Percentiles rank a stretch among this genome's conserved stretches.
Conservation (phyloP, 2,888 invertebrate genomes). For the Lypha dubia region DNA sequence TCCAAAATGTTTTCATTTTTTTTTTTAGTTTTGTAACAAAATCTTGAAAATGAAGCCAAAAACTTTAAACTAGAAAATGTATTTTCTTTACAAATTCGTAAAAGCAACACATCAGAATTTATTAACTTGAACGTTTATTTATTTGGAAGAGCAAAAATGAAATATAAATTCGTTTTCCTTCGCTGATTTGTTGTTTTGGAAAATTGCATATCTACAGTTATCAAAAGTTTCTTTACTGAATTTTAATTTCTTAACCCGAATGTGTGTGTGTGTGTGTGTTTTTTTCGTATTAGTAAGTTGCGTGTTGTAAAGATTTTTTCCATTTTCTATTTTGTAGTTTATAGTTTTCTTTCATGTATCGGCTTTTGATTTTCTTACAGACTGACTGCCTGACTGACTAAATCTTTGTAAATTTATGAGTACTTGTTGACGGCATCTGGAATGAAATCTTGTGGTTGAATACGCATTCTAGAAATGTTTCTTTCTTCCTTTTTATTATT, state of each 20-base stretch:
- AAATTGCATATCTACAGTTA: slow-evolving; percentile 68
- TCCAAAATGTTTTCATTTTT: slow-evolving; percentile 1
- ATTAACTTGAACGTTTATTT: slow-evolving; percentile 64
- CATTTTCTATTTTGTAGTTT: slow-evolving; percentile 7
- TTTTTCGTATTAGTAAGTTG: slow-evolving; percentile 47
- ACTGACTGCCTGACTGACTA: slow-evolving; percentile 20
- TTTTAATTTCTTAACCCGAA: slow-evolving; percentile 16
- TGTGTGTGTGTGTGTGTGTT: slow-evolving; percentile 1
- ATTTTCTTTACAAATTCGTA: slow-evolving; percentile 36
- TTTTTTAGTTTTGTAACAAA: slow-evolving; percentile 35
- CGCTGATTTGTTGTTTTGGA: slow-evolving; percentile 38
- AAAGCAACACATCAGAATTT: slow-evolving; percentile 49
- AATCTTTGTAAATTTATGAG: slow-evolving; percentile 10
- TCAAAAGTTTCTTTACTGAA: slow-evolving; percentile 51
- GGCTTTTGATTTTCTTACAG: slow-evolving; percentile 17
- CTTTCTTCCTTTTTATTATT: not conserved
- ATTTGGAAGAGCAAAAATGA: slow-evolving; percentile 23
- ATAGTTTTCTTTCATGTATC: slow-evolving; percentile 33
- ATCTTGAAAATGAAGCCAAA: slow-evolving; percentile 24
- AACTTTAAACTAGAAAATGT: slow-evolving; percentile 23
- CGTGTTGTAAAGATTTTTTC: slow-evolving; percentile 55
- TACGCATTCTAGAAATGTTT: slow-evolving; percentile 31
- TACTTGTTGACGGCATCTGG: not conserved
- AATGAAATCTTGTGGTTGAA: slow-evolving; percentile 19
- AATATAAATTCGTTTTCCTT: slow-evolving; percentile 26